Base-by-base conservation (phyloP, 2,113 vertebrate genomes). In the Lepidothrix coronata region DNA sequence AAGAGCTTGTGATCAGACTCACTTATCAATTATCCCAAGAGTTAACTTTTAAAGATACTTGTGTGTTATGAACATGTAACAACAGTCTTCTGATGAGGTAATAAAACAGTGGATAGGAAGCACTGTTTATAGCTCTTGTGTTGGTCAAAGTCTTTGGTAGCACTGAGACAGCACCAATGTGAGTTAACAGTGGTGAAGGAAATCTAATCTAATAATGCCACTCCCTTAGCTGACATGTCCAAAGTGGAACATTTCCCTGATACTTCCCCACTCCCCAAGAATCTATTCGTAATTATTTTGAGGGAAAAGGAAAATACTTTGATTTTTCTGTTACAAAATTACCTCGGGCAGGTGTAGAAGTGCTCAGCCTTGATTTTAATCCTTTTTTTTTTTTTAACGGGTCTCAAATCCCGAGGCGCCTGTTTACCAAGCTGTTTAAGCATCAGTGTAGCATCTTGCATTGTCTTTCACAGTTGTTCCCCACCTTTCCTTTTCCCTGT, bases 371-470 rank as follows among this genome's bases (percentile, higher is more conserved):
- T 85, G 17, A 74, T 58, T 88, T 79, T 43, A 23, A 43, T 2
- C 6, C 19, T 15, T 19, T 66, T 4, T 39, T 39, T 27, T 51
- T 70, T 75, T 63, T 20, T 2, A 74, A 8, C 35, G 19, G 10
- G 3, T 27, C 33, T 75, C 0, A 2, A 17, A 63, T 75, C 9
- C 27, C 30, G 35, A 14, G 39, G 20, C 10, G 1, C 2, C 1
- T 12, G 5, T 44, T 1, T 14, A 24, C 49, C 8, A 7, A 48
- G 51, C 44, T 37, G 27, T n/a, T 81, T 44, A 61, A 70, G 16
- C 33, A 3, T 5, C 12, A 2, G 12, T 2, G 9, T 9, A 79
- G 12, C n/a, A 16, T 43, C 49, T 80, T 15, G 9, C 2, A 0
- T 6, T 23, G 33, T 28, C 33, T 33, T 61, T 17, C 2, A 0